These are phyloP conservation scores for Coreius guichenoti DNA, from an alignment of 2,797 vertebrate genomes.

Conservation along the genomic window DNA sequence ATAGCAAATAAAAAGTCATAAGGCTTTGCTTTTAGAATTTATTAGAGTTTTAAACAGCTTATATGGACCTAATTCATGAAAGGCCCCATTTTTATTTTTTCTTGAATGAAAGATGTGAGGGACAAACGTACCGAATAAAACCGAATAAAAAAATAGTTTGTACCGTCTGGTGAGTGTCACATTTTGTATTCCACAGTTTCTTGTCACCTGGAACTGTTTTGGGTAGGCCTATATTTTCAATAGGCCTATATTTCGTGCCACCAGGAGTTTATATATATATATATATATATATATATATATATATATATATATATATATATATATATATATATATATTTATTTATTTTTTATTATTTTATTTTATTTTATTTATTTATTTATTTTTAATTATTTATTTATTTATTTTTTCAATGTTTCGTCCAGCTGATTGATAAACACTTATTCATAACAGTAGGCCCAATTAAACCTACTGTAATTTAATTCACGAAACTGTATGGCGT, in stretches of 20 bases:
- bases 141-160: no score
- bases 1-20: no score
- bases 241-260: background rate
- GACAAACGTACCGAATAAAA: no score
- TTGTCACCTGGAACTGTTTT: background rate
- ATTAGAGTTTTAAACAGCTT: background rate
- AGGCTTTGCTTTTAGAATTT: background rate
- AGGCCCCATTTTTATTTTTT: no score
- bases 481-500: background rate
- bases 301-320: no score
- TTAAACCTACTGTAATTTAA: background rate
- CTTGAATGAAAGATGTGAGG: background rate
- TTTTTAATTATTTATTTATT: no score
- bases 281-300: no score
- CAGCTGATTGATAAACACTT: background rate
- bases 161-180: background rate
- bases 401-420: background rate
- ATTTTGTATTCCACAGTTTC: background rate
- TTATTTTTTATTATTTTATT: no score
- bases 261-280: background rate
- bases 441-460: background rate
- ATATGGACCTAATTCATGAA: background rate
- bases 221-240: no score
- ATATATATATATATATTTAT: no score
- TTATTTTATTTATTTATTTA: no score